These are phyloP conservation scores for Zeus faber DNA, from an alignment of 2,113 vertebrate species.

Conservation along the genomic window DNA sequence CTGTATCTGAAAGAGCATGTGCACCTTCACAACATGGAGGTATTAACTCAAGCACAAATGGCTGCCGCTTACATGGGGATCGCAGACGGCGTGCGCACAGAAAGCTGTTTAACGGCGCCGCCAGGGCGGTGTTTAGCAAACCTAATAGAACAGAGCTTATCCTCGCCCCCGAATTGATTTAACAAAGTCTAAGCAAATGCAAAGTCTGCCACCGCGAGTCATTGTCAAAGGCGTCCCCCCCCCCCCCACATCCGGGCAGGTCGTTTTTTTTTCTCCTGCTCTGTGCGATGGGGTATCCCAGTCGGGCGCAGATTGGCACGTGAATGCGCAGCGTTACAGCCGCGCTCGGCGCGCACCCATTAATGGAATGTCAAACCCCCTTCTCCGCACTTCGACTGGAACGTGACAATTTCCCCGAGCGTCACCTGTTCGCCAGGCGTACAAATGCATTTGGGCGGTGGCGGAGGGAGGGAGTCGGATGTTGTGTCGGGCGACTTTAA, in stretches of 20 bases:
- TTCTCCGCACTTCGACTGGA: conserved; percentile 31
- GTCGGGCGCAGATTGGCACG: conserved; percentile 56
- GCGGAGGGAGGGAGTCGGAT: conserved; percentile 6
- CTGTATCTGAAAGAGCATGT: too few relatives aligned
- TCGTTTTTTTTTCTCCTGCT: conserved; percentile 39
- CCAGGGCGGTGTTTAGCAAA: too few relatives aligned
- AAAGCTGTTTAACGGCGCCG: too few relatives aligned
- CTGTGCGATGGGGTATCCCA: conserved; percentile 36
- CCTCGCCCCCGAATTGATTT: conserved; percentile 10
- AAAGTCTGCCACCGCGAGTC: conserved; percentile 36
- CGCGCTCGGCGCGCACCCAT: conserved; percentile 51
- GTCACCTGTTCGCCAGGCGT: conserved; percentile 54
- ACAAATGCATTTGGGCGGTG: conserved; percentile 52
- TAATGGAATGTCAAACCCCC: conserved; percentile 61
- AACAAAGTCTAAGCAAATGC: conserved; percentile 52
- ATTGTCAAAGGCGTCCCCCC: conserved; percentile 41
- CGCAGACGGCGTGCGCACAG: too few relatives aligned
- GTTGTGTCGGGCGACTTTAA: background rate
- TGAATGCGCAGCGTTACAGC: conserved; percentile 58
- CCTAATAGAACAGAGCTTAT: too few relatives aligned
- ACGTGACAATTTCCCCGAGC: conserved; percentile 48
- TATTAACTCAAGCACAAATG: too few relatives aligned
- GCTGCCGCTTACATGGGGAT: too few relatives aligned
- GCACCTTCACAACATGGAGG: too few relatives aligned
- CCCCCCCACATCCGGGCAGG: conserved; percentile 32